A percentile compares a stretch with the other conserved stretches of the same genome.
Conservation (phyloP, 1,140 invertebrate genomes). For the Notospermus geniculatus region DNA sequence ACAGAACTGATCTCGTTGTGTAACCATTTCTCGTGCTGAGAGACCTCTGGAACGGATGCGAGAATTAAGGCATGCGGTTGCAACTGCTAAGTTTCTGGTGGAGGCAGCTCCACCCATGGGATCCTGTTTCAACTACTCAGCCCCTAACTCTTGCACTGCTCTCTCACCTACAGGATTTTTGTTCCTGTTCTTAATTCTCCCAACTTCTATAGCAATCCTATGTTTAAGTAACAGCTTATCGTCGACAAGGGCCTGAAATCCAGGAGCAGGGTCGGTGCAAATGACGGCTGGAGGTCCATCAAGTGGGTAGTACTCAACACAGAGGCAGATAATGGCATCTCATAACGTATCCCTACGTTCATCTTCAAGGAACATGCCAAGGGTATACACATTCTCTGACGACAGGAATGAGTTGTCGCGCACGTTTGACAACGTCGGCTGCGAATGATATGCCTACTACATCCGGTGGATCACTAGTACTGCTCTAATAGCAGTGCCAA, state of each 20-base stretch:
- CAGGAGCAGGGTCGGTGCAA: conserved; percentile 12
- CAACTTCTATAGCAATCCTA: conserved; percentile 14
- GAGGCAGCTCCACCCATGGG: conserved; percentile 14
- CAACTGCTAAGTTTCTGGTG: neutral
- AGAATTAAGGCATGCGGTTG: conserved; percentile 19
- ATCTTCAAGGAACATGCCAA: conserved; percentile 9
- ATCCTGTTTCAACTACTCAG: conserved; percentile 14
- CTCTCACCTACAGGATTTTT: conserved; percentile 27
- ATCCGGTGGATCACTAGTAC: conserved; percentile 9
- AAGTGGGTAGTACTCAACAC: conserved; percentile 10
- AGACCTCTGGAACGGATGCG: conserved; percentile 16
- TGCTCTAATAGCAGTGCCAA: conserved; percentile 13
- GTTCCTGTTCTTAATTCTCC: conserved; percentile 20
- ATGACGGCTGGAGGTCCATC: conserved; percentile 18
- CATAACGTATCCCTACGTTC: conserved; percentile 12
- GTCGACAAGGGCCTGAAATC: conserved; percentile 12
- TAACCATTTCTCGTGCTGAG: conserved; percentile 18
- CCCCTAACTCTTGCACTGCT: conserved; percentile 22
- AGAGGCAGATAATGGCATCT: neutral
- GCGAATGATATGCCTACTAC: conserved; percentile 18
- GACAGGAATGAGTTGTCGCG: conserved; percentile 19
- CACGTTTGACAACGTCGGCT: conserved; percentile 20
- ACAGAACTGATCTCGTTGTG: conserved; percentile 21
- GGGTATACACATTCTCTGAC: conserved; percentile 20
- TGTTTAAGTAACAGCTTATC: conserved; percentile 9